phyloP scores from a whole-genome alignment of 1,140 invertebrate genomes.

The Drusus annulatus region DNA sequence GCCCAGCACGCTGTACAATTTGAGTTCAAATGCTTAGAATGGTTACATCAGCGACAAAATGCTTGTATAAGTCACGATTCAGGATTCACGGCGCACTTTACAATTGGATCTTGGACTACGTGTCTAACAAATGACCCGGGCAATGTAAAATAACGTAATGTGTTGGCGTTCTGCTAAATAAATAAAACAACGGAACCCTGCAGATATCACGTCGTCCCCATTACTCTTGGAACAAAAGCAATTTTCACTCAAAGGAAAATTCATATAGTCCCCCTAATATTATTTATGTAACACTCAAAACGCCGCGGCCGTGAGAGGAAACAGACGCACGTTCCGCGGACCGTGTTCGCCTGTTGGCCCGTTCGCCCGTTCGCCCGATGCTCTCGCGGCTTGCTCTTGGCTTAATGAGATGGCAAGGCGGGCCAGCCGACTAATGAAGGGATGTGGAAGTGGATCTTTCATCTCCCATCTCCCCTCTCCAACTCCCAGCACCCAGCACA shows the following conservation, averaged over 20 bases:
- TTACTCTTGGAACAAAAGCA: constrained; percentile 49
- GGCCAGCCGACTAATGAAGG: constrained; percentile 14
- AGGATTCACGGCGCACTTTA: too few species aligned
- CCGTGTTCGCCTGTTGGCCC: too few species aligned
- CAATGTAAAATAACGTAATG: constrained; percentile 25
- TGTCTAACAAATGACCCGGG: constrained; percentile 34
- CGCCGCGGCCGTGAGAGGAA: constrained; percentile 34
- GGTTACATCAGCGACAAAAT: too few species aligned
- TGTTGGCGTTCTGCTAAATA: constrained; percentile 36
- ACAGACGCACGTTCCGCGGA: constrained; percentile 26
- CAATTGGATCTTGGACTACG: constrained; percentile 2
- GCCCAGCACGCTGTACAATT: too few species aligned
- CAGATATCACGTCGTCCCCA: constrained; percentile 48
- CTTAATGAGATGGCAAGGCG: too few species aligned
- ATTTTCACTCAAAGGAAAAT: constrained; percentile 57
- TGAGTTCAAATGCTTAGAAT: too few species aligned
- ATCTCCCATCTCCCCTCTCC: neutral
- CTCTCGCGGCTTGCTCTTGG: constrained; percentile 8
- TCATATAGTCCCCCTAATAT: constrained; percentile 52
- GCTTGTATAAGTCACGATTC: too few species aligned
- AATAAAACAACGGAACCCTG: constrained; percentile 46
- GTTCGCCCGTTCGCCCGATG: too few species aligned
- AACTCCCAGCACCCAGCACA: too few species aligned
- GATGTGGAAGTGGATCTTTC: neutral
- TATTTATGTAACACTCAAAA: constrained; percentile 50